A percentile compares a stretch with the other conserved stretches of the same genome.
These are phyloP conservation scores for Ornithoptera alexandrae DNA, from an alignment of 2,888 invertebrate genomes.

Conservation along the genomic window DNA sequence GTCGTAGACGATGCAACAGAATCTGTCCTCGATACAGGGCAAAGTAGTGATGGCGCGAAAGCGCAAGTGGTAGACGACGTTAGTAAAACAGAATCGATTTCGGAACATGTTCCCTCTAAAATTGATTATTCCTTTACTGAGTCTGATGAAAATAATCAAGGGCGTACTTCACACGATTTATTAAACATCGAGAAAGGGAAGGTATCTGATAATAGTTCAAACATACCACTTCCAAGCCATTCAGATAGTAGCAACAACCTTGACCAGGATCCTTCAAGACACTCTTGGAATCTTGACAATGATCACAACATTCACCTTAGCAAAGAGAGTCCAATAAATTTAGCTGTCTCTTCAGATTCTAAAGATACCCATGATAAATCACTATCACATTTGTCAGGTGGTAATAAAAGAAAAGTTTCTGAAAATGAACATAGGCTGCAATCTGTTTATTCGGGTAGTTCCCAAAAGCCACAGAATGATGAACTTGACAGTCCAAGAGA, in stretches of 20 bases:
- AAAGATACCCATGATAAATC: slow-evolving; percentile 51
- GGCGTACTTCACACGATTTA: slow-evolving; percentile 41
- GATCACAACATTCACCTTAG: slow-evolving; percentile 63
- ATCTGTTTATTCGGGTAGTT: slow-evolving; percentile 6
- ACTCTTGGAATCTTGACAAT: slow-evolving; percentile 60
- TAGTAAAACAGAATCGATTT: slow-evolving; percentile 67
- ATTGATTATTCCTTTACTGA: slow-evolving; percentile 58
- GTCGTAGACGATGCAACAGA: slow-evolving; percentile 48
- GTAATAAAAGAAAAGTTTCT: slow-evolving; percentile 2
- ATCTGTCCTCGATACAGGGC: slow-evolving; percentile 44
- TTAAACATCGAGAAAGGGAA: slow-evolving; percentile 44
- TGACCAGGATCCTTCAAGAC: slow-evolving; percentile 52
- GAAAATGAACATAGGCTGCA: slow-evolving; percentile 1
- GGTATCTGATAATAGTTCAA: slow-evolving; percentile 38
- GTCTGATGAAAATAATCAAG: slow-evolving; percentile 46
- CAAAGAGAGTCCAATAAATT: slow-evolving; percentile 68
- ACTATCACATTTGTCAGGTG: slow-evolving; percentile 32
- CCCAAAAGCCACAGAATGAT: slow-evolving; percentile 35
- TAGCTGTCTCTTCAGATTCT: slow-evolving; percentile 62
- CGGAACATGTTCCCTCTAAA: slow-evolving; percentile 68
- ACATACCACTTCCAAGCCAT: slow-evolving; percentile 45
- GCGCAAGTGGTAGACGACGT: slow-evolving; percentile 46
- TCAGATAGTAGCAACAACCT: slow-evolving; percentile 35
- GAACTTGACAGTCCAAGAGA: slow-evolving; percentile 43
- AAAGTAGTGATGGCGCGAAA: slow-evolving; percentile 37